These are phyloP conservation scores for Sciurus vulgaris DNA, from an alignment of 2,797 vertebrate genomes.

Conservation along the genomic window DNA sequence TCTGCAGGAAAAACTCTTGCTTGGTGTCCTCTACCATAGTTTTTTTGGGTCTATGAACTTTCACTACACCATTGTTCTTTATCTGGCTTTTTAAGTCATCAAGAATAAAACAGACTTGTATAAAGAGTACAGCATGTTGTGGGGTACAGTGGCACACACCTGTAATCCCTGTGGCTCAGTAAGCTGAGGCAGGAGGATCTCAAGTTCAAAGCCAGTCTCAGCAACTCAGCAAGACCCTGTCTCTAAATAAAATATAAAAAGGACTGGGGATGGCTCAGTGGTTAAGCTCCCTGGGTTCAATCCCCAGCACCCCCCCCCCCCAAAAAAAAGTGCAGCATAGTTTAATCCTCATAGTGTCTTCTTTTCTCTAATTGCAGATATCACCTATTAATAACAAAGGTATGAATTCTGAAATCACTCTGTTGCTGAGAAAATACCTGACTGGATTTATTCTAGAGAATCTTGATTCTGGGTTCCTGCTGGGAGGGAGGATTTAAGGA, in stretches of 20 bases:
- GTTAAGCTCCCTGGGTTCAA: too few relatives aligned
- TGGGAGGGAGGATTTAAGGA: not conserved
- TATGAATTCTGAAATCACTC: not conserved
- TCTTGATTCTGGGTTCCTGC: not conserved
- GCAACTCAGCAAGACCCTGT: too few relatives aligned
- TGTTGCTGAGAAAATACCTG: not conserved
- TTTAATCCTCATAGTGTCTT: too few relatives aligned
- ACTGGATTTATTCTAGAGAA: not conserved
- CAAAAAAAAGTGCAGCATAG: too few relatives aligned
- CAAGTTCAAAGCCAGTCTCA: too few relatives aligned
- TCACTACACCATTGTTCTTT: not conserved
- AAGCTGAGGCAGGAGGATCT: too few relatives aligned
- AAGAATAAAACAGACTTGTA: not conserved
- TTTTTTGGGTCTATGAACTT: not conserved
- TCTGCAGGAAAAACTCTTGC: not conserved
- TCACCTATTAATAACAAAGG: rapidly evolving
- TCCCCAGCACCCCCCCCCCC: too few relatives aligned
- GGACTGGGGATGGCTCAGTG: too few relatives aligned
- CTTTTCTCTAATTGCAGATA: not conserved
- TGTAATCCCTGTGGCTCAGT: too few relatives aligned
- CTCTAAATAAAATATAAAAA: too few relatives aligned
- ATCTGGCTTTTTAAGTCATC: not conserved
- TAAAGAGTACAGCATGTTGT: not conserved
- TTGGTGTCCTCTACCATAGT: not conserved
- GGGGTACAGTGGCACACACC: too few relatives aligned